phyloP scores from a whole-genome alignment of 2,888 invertebrate genomes.

The Lepidocyrtinus sp. region DNA sequence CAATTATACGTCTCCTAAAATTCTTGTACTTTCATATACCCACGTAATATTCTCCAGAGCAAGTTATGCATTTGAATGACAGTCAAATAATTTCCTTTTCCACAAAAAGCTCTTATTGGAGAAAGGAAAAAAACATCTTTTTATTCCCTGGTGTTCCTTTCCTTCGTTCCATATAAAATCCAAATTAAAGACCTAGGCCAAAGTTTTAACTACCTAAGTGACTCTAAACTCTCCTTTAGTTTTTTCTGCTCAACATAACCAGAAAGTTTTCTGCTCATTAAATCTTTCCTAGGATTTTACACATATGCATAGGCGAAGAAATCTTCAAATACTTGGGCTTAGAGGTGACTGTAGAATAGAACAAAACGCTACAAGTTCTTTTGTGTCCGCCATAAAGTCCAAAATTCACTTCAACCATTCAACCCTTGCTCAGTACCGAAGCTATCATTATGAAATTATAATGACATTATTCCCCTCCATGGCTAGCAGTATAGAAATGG shows the following conservation, averaged over 20 bases:
- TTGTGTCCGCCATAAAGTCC: neutral
- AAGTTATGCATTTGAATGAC: constrained; percentile 10
- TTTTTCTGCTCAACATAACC: constrained; percentile 28
- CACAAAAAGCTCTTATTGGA: neutral
- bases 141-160: too few species aligned
- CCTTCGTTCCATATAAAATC: neutral
- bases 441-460: constrained; percentile 30
- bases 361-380: constrained; percentile 11
- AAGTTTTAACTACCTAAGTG: neutral
- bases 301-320: neutral
- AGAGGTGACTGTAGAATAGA: constrained; percentile 3
- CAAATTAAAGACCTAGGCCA: neutral
- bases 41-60: constrained; percentile 4
- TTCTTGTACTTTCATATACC: neutral
- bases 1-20: too few species aligned
- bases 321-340: neutral
- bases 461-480: neutral
- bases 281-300: constrained; percentile 37
- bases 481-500: neutral
- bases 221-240: neutral
- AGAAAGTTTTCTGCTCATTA: constrained; percentile 43
- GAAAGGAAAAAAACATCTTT: neutral
- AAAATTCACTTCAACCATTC: neutral
- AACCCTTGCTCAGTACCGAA: neutral
- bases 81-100: constrained; percentile 6